Evolutionary conservation across 2,113 vertebrate species (phyloP).

Genomic region (Ploceus nigricollis): DNA sequence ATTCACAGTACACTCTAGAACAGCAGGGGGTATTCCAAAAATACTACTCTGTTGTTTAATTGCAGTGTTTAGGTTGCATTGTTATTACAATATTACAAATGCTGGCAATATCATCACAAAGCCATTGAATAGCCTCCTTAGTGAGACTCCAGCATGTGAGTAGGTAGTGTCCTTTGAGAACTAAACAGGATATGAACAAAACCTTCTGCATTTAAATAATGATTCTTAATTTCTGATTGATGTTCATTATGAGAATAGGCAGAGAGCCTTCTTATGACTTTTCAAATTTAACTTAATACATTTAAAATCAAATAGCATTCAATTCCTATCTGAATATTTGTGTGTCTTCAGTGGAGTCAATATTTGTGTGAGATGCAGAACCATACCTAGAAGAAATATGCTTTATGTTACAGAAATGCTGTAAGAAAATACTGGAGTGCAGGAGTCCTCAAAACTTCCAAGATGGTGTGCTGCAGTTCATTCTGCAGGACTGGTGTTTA

Average conservation of each 20-base stretch:
- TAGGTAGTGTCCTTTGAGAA: constrained; percentile 61
- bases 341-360: background rate
- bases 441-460: background rate
- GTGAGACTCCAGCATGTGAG: constrained; percentile 68
- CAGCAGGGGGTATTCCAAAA: constrained; percentile 69
- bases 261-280: background rate
- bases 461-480: background rate
- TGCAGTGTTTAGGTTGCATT: constrained; percentile 60
- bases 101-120: constrained; percentile 65
- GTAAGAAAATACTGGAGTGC: background rate
- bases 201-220: constrained; percentile 36
- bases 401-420: background rate
- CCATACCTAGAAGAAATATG: background rate
- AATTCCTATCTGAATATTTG: background rate
- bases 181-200: constrained; percentile 17
- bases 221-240: constrained; percentile 58
- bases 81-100: constrained; percentile 55
- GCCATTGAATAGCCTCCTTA: constrained; percentile 59
- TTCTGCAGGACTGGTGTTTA: background rate
- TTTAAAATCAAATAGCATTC: constrained; percentile 19
- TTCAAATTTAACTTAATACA: constrained; percentile 56
- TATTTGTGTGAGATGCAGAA: background rate
- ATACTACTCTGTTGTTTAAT: constrained; percentile 70
- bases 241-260: background rate
- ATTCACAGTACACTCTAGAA: constrained; percentile 77